A percentile compares a stretch with the other conserved stretches of the same genome.
These are phyloP conservation scores for Sebastes hopkinsi DNA, from an alignment of 2,797 vertebrate genomes.

Conservation along the genomic window DNA sequence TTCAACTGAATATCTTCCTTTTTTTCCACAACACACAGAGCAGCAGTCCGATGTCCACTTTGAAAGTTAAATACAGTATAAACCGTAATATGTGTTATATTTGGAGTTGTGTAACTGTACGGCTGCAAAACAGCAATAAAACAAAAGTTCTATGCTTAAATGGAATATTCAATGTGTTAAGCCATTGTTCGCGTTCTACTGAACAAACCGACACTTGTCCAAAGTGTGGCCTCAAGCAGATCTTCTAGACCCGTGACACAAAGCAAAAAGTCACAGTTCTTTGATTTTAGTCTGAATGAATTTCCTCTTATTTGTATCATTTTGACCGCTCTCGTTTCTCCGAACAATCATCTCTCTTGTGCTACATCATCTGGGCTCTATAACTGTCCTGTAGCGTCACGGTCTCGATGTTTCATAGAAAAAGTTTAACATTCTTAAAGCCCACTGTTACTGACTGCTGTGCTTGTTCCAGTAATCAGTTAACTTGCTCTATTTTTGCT, in stretches of 20 bases:
- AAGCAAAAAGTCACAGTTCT: neutral
- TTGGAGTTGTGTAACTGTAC: neutral
- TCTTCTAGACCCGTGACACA: neutral
- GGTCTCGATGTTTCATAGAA: neutral
- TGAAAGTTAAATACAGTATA: neutral
- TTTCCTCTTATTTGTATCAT: neutral
- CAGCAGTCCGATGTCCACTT: neutral
- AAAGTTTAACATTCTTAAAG: neutral
- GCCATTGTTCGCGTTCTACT: neutral
- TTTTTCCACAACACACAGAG: neutral
- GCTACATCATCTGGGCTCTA: neutral
- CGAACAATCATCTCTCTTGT: constrained; percentile 24
- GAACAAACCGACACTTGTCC: constrained; percentile 16
- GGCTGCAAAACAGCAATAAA: neutral
- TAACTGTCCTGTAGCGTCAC: neutral
- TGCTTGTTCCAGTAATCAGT: neutral
- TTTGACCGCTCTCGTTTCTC: neutral
- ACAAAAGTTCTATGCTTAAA: neutral
- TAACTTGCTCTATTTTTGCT: neutral
- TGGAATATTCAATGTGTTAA: neutral
- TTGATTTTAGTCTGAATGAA: neutral
- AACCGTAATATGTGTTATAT: neutral
- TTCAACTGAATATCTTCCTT: neutral
- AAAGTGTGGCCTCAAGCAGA: neutral
- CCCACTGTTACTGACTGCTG: neutral